phyloP scores from a whole-genome alignment of 1,140 invertebrate species.

The Drosophila elegans region DNA sequence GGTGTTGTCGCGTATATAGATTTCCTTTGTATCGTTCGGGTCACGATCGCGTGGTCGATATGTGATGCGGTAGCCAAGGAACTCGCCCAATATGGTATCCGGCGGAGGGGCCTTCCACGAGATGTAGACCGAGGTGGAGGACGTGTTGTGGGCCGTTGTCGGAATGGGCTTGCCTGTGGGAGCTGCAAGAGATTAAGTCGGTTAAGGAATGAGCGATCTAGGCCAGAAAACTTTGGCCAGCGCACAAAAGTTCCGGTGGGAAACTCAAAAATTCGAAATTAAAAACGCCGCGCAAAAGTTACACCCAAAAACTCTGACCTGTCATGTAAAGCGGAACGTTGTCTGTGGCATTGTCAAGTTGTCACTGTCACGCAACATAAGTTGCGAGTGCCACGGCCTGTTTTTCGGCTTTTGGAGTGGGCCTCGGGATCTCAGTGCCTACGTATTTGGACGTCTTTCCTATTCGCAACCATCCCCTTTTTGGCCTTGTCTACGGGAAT shows the following conservation, averaged over 20 bases:
- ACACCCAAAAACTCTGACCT: conserved; percentile 23
- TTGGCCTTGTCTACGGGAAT: conserved; percentile 34
- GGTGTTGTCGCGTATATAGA: conserved; percentile 89
- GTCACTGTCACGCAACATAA: conserved; percentile 83
- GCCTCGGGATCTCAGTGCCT: neutral
- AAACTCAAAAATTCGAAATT: conserved; percentile 79
- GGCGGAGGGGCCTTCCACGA: conserved; percentile 89
- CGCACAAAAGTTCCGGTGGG: conserved; percentile 39
- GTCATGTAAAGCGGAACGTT: conserved; percentile 66
- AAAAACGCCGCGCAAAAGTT: conserved; percentile 74
- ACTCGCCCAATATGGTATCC: conserved; percentile 91
- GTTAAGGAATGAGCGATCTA: conserved; percentile 16
- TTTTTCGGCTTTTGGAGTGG: conserved; percentile 9
- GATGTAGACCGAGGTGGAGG: conserved; percentile 89
- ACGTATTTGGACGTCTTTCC: conserved; percentile 16
- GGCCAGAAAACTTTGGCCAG: conserved; percentile 58
- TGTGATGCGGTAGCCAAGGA: conserved; percentile 90
- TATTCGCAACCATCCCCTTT: conserved; percentile 26
- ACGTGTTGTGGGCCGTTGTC: conserved; percentile 89
- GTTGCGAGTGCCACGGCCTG: conserved; percentile 60
- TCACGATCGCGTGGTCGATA: conserved; percentile 88
- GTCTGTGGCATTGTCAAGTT: conserved; percentile 83
- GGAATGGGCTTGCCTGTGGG: conserved; percentile 90
- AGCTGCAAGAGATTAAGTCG: conserved; percentile 85
- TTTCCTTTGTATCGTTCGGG: conserved; percentile 87